These are phyloP conservation scores for Coremacera marginata DNA, from an alignment of 2,888 invertebrate genomes.

Conservation along the genomic window DNA sequence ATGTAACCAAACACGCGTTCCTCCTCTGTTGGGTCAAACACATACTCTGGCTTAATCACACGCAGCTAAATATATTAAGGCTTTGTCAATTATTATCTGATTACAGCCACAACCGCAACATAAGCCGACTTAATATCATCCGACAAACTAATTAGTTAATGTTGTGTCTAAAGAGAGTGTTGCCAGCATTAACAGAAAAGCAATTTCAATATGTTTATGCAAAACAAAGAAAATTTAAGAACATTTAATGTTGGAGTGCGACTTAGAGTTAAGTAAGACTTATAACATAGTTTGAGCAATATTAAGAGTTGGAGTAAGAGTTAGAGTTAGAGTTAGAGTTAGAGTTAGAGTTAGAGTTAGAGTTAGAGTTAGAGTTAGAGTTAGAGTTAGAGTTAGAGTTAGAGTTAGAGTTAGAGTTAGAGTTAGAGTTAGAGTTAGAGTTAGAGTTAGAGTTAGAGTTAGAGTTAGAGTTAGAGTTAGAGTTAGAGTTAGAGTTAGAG, in stretches of 20 bases:
- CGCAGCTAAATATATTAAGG: constrained; percentile 22
- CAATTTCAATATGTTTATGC: background rate
- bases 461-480: too few species aligned
- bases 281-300: background rate
- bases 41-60: background rate
- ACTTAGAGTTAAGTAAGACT: too few species aligned
- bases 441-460: too few species aligned
- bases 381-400: too few species aligned
- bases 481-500: too few species aligned
- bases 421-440: too few species aligned
- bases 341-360: too few species aligned
- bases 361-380: too few species aligned
- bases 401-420: too few species aligned
- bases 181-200: constrained; percentile 9
- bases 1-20: background rate
- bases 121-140: constrained; percentile 24
- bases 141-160: constrained; percentile 34
- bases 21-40: background rate
- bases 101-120: constrained; percentile 17
- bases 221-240: background rate
- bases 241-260: too few species aligned
- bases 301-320: too few species aligned
- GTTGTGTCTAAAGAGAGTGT: constrained; percentile 9
- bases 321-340: too few species aligned
- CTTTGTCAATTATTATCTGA: constrained; percentile 19